Evolutionary conservation across 2,113 vertebrate genomes (phyloP).

Genomic region (Porphyrio hochstetteri): DNA sequence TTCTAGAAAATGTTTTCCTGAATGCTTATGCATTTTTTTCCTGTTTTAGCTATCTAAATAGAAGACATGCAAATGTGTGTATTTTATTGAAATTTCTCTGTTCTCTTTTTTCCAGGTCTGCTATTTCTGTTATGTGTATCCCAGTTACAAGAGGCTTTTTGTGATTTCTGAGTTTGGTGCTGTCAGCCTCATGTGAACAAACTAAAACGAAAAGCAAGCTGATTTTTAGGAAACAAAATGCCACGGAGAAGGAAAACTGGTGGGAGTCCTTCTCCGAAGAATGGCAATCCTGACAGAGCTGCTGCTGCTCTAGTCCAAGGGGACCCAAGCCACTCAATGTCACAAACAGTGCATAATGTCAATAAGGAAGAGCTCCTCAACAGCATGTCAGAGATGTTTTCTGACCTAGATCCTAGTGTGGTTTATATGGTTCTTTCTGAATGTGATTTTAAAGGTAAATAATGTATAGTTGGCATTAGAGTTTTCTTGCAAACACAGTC

Average conservation of each 20-base stretch:
- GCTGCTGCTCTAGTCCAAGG: constrained; percentile 26
- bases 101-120: constrained; percentile 68
- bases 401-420: constrained; percentile 90
- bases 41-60: neutral
- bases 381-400: constrained; percentile 93
- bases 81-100: constrained; percentile 39
- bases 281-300: constrained; percentile 53
- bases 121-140: neutral
- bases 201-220: constrained; percentile 32
- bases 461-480: neutral
- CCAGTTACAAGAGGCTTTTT: constrained; percentile 36
- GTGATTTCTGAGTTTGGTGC: constrained; percentile 62
- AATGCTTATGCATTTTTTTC: neutral
- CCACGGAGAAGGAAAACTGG: constrained; percentile 89
- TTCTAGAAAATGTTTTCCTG: constrained; percentile 2
- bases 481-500: constrained; percentile 12
- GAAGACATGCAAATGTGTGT: neutral
- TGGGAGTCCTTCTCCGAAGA: constrained; percentile 75
- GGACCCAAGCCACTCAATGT: constrained; percentile 1
- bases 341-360: constrained; percentile 34
- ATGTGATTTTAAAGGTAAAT: constrained; percentile 94
- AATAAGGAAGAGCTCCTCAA: constrained; percentile 81
- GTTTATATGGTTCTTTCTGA: constrained; percentile 94
- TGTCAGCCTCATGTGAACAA: constrained; percentile 47
- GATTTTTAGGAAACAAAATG: constrained; percentile 77